These are phyloP conservation scores for Drosophila flavopinicola DNA, from an alignment of 2,888 invertebrate genomes.

Conservation along the genomic window DNA sequence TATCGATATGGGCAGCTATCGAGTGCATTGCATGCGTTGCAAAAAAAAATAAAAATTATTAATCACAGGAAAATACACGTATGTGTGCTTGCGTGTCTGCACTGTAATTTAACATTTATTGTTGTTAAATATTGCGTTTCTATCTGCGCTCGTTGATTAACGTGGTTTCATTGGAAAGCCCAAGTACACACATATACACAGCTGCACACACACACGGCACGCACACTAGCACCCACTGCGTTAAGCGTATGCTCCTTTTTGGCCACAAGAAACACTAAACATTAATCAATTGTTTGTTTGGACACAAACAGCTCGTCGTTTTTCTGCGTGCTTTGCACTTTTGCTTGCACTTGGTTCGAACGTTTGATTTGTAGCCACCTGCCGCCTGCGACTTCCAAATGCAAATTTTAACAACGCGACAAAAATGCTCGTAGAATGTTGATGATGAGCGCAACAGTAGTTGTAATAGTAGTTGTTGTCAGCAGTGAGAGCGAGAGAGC, in stretches of 20 bases:
- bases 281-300: constrained; percentile 31
- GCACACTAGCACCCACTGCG: constrained; percentile 35
- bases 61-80: constrained; percentile 26
- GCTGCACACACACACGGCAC: constrained; percentile 23
- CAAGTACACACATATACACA: constrained; percentile 24
- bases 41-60: constrained; percentile 32
- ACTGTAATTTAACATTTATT: constrained; percentile 25
- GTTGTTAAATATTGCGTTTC: constrained; percentile 24
- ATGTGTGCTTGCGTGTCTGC: constrained; percentile 3
- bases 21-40: constrained; percentile 60
- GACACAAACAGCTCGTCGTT: constrained; percentile 14
- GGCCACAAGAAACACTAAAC: constrained; percentile 53
- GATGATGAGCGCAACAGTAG: constrained; percentile 68
- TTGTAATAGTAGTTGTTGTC: constrained; percentile 54
- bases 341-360: constrained; percentile 7
- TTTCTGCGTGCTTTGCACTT: constrained; percentile 4
- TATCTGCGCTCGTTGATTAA: constrained; percentile 40
- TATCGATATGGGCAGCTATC: constrained; percentile 61
- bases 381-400: constrained; percentile 52
- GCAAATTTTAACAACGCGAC: constrained; percentile 74
- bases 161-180: constrained; percentile 59
- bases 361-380: constrained; percentile 52
- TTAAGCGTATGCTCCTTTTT: constrained; percentile 64
- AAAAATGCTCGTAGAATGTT: constrained; percentile 71
- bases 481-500: constrained; percentile 60